Conservation (phyloP, 2,797 vertebrate genomes). For the Anguilla pacifica region DNA sequence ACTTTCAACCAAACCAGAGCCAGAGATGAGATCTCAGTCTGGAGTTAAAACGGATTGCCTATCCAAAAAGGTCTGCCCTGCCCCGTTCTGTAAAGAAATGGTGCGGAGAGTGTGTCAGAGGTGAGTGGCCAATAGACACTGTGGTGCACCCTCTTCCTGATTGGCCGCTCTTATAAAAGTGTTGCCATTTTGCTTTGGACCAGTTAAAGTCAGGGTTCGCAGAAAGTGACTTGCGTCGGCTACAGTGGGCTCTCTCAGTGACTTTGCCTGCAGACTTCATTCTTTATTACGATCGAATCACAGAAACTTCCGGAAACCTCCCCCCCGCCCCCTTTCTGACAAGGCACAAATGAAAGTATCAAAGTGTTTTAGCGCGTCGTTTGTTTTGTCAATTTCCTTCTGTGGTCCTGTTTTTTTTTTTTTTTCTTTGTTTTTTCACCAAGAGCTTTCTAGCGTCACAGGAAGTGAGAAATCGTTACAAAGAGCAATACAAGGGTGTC, state of each 20-base stretch:
- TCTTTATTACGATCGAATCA: constrained; percentile 1
- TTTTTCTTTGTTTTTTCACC: constrained; percentile 22
- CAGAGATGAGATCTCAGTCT: neutral
- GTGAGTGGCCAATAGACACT: neutral
- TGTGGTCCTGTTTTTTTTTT: constrained; percentile 35
- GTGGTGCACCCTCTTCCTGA: neutral
- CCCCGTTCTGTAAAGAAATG: neutral
- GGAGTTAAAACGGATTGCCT: neutral
- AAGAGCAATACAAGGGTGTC: constrained; percentile 59
- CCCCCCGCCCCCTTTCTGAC: constrained; percentile 25
- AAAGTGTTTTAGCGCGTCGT: constrained; percentile 34
- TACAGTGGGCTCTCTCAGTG: neutral
- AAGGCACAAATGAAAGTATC: constrained; percentile 33
- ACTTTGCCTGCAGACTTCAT: neutral
- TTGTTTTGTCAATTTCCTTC: constrained; percentile 39
- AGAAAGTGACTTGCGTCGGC: neutral
- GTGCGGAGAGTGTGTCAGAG: neutral
- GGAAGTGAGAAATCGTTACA: constrained; percentile 33
- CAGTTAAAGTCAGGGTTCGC: neutral
- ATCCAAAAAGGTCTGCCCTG: neutral
- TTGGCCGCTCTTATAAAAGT: neutral
- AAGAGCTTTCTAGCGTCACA: constrained; percentile 36
- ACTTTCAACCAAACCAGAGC: neutral
- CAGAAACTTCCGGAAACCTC: constrained; percentile 20
- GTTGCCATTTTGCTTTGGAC: neutral